These are phyloP conservation scores for Gnathonemus echidnorhynchus DNA, from an alignment of 2,113 vertebrate species.

Conservation along the genomic window DNA sequence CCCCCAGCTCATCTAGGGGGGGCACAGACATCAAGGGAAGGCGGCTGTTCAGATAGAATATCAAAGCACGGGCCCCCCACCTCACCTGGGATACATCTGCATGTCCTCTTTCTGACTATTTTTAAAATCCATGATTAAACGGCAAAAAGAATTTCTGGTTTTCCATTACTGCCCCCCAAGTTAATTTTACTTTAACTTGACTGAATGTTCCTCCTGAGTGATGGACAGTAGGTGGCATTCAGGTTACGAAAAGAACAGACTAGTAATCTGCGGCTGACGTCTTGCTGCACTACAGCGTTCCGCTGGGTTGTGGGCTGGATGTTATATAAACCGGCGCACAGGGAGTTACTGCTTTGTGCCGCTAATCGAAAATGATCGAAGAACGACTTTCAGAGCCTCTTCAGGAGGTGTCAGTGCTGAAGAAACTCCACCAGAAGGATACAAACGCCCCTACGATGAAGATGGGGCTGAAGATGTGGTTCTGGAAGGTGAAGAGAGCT, in stretches of 20 bases:
- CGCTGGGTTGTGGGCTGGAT: neutral
- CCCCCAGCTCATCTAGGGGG: neutral
- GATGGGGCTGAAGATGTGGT: constrained; percentile 88
- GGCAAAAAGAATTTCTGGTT: neutral
- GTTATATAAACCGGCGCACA: neutral
- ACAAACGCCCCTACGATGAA: constrained; percentile 93
- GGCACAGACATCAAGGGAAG: neutral
- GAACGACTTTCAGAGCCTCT: neutral
- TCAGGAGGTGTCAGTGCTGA: neutral
- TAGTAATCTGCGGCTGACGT: neutral
- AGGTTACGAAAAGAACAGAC: neutral
- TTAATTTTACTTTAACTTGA: neutral
- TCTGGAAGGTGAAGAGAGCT: constrained; percentile 96
- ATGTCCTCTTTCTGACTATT: neutral
- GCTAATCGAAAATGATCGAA: neutral
- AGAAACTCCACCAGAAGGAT: constrained; percentile 64
- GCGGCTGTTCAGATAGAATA: neutral
- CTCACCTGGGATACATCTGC: neutral
- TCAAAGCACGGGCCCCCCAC: neutral
- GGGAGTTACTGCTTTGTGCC: neutral
- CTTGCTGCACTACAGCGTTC: neutral
- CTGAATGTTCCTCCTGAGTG: neutral
- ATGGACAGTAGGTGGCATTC: neutral
- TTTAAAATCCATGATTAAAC: neutral
- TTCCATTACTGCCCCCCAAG: too few relatives aligned